Evolutionary conservation across 2,888 invertebrate genomes (phyloP).

Genomic region (Ophioninae sp.): DNA sequence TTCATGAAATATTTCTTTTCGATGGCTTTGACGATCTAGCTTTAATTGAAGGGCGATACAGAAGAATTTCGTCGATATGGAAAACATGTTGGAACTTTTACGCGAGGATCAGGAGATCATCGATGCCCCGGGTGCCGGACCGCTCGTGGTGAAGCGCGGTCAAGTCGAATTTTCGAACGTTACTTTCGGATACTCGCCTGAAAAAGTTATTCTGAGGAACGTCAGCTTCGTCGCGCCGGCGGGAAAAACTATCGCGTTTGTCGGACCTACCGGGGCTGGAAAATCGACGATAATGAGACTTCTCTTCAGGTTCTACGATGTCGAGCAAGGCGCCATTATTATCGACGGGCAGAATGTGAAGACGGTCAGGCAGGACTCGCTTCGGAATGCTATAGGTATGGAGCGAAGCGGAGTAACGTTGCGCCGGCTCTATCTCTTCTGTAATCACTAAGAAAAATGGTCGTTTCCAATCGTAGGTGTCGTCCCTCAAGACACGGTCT

Average conservation of each 20-base stretch:
- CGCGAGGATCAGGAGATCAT: conserved; percentile 93
- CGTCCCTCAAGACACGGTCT: conserved; percentile 98
- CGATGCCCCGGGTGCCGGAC: conserved; percentile 90
- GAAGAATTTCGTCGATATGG: conserved; percentile 99
- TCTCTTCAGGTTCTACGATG: conserved; percentile 98
- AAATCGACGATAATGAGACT: conserved; percentile 98
- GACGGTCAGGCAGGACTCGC: conserved; percentile 91
- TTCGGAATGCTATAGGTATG: conserved; percentile 89
- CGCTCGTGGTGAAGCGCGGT: conserved; percentile 86
- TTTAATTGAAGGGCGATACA: conserved; percentile 90
- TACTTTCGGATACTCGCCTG: conserved; percentile 92
- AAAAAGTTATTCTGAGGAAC: conserved; percentile 88
- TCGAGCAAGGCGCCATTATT: conserved; percentile 91
- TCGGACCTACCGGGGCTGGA: conserved; percentile 95
- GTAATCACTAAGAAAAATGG: not conserved
- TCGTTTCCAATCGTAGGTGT: conserved; percentile 83
- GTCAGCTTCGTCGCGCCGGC: conserved; percentile 90
- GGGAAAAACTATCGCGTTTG: conserved; percentile 93
- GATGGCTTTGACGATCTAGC: conserved; percentile 16
- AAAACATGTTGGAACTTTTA: conserved; percentile 98
- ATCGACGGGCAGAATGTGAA: conserved; percentile 95
- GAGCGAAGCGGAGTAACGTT: not conserved
- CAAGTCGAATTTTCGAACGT: conserved; percentile 95
- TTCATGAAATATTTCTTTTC: conserved; percentile 7
- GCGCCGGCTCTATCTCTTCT: not conserved